Conservation (phyloP, 2,888 invertebrate species). For the Lepidocyrtinus sp. region DNA sequence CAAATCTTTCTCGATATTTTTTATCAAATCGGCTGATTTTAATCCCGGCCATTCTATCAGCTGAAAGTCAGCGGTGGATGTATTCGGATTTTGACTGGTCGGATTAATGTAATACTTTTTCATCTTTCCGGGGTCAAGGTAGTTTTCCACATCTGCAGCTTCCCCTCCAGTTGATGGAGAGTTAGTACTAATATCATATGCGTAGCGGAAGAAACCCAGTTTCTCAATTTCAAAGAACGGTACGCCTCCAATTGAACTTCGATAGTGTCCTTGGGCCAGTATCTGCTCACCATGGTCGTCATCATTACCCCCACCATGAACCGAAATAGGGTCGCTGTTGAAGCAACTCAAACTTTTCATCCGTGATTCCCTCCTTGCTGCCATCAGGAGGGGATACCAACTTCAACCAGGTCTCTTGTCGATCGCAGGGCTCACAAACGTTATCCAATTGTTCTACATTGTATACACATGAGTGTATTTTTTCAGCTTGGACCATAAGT, state of each 20-base stretch:
- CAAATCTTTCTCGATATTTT: neutral
- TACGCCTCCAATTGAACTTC: neutral
- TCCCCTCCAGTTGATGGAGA: no score
- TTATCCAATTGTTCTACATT: no score
- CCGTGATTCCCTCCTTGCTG: neutral
- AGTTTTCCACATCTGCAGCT: no score
- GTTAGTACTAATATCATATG: slow-evolving; percentile 20
- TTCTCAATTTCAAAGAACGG: slow-evolving; percentile 21
- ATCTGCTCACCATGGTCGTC: neutral
- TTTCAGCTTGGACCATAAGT: no score
- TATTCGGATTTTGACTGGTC: neutral
- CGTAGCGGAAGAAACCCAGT: slow-evolving; percentile 29
- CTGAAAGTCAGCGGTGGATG: slow-evolving; percentile 33
- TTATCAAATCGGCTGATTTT: neutral
- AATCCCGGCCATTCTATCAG: slow-evolving; percentile 45
- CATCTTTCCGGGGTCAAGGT: no score
- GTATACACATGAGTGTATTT: no score
- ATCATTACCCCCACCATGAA: neutral
- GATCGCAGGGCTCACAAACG: slow-evolving; percentile 15
- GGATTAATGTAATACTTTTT: neutral
- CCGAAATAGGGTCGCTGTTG: slow-evolving; percentile 21
- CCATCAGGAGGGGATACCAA: slow-evolving; percentile 8
- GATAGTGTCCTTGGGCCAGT: slow-evolving; percentile 11
- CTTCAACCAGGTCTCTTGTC: slow-evolving; percentile 7
- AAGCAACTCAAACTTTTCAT: slow-evolving; percentile 27